phyloP scores from a whole-genome alignment of 2,888 invertebrate species.

The Girardia tigrina region DNA sequence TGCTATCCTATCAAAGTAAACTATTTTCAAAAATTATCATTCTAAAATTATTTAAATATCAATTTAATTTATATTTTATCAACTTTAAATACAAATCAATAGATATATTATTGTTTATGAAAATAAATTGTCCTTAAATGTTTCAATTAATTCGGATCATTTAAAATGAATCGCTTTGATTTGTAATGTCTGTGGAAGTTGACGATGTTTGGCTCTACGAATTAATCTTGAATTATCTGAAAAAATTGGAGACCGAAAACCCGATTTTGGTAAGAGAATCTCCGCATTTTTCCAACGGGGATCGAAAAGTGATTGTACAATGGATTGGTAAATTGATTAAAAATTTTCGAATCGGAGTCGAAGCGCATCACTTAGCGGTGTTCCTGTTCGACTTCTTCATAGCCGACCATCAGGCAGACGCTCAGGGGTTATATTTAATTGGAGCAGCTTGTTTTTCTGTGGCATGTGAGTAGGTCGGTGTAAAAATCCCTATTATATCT shows the following conservation, averaged over 20 bases:
- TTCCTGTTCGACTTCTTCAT: slow-evolving; percentile 31
- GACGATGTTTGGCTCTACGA: slow-evolving; percentile 32
- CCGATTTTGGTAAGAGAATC: slow-evolving; percentile 18
- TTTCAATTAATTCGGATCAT: too few relatives aligned
- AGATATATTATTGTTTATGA: too few relatives aligned
- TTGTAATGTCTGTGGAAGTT: slow-evolving; percentile 32
- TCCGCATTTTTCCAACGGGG: slow-evolving; percentile 28
- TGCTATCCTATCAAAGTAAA: too few relatives aligned
- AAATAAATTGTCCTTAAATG: too few relatives aligned
- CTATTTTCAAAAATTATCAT: too few relatives aligned
- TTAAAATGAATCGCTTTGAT: too few relatives aligned
- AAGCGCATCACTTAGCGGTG: slow-evolving; percentile 28
- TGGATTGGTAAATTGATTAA: slow-evolving; percentile 21
- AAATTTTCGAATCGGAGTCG: not conserved
- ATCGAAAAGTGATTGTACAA: slow-evolving; percentile 25
- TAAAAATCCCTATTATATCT: too few relatives aligned
- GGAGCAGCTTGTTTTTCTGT: slow-evolving; percentile 32
- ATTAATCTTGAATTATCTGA: slow-evolving; percentile 8
- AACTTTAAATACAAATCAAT: too few relatives aligned
- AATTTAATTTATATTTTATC: too few relatives aligned
- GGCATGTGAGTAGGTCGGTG: slow-evolving; percentile 29
- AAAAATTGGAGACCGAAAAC: not conserved
- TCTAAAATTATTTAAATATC: too few relatives aligned
- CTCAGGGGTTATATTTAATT: slow-evolving; percentile 29
- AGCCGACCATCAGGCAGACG: slow-evolving; percentile 29